Percentiles rank a stretch among this genome's conserved stretches.
Evolutionary conservation across 2,797 vertebrate species (phyloP).

Genomic region (Bufotes viridis): DNA sequence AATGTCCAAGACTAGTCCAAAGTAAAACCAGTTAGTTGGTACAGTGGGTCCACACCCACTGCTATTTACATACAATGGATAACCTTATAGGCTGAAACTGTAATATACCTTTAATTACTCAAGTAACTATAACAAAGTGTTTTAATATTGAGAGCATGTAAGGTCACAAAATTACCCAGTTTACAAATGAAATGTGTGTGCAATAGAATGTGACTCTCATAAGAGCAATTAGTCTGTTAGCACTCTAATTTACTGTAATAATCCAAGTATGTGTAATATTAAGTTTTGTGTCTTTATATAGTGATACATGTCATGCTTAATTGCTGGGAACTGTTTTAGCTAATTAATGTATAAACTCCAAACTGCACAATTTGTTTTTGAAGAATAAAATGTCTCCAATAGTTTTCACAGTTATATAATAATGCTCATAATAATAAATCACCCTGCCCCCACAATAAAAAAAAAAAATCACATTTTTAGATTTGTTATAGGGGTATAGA

Average conservation of each 20-base stretch:
- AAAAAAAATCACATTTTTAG: too few relatives aligned
- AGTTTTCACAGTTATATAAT: neutral
- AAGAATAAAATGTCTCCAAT: neutral
- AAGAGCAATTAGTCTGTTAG: conserved; percentile 5
- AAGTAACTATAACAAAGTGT: neutral
- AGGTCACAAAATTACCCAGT: neutral
- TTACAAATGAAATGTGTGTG: neutral
- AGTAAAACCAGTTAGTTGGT: too few relatives aligned
- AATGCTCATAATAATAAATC: neutral
- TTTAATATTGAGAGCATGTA: neutral
- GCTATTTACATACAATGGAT: neutral
- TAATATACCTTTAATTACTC: neutral
- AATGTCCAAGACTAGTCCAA: too few relatives aligned
- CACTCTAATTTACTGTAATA: neutral
- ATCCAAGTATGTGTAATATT: neutral
- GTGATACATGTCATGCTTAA: neutral
- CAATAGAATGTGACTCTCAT: neutral
- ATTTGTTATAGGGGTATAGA: too few relatives aligned
- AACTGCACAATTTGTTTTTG: neutral
- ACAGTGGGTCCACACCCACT: too few relatives aligned
- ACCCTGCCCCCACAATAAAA: neutral
- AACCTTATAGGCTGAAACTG: neutral
- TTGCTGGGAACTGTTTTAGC: neutral
- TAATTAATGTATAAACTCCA: neutral
- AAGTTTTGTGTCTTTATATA: neutral